These are phyloP conservation scores for Agrilus planipennis DNA, from an alignment of 1,140 invertebrate species.

Conservation along the genomic window DNA sequence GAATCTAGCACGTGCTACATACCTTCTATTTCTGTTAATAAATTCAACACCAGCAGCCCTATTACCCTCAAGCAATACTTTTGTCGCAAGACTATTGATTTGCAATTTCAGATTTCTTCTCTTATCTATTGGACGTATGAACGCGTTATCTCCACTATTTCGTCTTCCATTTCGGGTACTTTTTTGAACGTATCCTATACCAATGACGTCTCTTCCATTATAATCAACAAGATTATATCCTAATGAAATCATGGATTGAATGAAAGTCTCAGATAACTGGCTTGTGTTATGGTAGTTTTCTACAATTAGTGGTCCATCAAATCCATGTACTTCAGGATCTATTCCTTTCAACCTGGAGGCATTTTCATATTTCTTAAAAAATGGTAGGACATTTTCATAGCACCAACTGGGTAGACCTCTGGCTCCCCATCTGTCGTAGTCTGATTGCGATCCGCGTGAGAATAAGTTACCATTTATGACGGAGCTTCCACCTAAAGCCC, in stretches of 20 bases:
- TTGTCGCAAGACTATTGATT: conserved; percentile 48
- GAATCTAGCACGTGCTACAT: too few relatives aligned
- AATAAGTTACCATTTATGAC: conserved; percentile 55
- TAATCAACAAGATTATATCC: conserved; percentile 54
- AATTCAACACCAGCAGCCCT: conserved; percentile 57
- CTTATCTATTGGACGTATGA: conserved; percentile 46
- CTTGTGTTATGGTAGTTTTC: conserved; percentile 46
- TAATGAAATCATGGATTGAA: conserved; percentile 49
- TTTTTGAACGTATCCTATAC: conserved; percentile 49
- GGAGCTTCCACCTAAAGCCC: conserved; percentile 47
- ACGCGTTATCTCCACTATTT: conserved; percentile 58
- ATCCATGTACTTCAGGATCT: conserved; percentile 21
- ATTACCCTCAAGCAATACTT: conserved; percentile 59
- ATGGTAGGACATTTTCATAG: conserved; percentile 33
- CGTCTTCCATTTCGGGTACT: conserved; percentile 54
- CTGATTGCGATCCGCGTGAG: conserved; percentile 46
- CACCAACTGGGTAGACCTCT: conserved; percentile 34
- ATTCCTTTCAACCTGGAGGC: conserved; percentile 44
- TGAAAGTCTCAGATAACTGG: conserved; percentile 48
- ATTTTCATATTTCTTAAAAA: conserved; percentile 38
- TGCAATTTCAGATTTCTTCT: conserved; percentile 50
- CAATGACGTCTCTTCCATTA: conserved; percentile 48
- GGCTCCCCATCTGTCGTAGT: conserved; percentile 50
- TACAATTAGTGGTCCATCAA: conserved; percentile 38
- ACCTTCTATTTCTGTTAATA: too few relatives aligned